Conservation (phyloP, 2,797 vertebrate genomes). For the Buceros bicornis region DNA sequence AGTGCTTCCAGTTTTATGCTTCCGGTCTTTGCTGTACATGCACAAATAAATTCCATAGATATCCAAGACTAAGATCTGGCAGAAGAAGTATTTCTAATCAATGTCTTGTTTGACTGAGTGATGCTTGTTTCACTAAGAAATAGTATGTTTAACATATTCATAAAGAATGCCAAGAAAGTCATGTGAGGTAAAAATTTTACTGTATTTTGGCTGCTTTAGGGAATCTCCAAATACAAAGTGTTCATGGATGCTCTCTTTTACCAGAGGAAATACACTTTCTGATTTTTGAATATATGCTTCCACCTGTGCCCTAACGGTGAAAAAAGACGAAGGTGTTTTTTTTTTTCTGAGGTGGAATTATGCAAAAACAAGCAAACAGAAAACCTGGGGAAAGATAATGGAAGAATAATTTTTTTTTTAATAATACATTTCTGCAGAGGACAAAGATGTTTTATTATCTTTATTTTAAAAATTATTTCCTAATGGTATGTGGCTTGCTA, state of each 20-base stretch:
- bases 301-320: neutral
- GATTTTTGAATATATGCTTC: neutral
- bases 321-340: neutral
- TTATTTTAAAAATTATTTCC: neutral
- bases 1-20: constrained; percentile 12
- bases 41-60: constrained; percentile 14
- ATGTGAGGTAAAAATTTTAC: neutral
- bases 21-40: constrained; percentile 23
- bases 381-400: neutral
- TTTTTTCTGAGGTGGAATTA: neutral
- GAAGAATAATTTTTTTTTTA: neutral
- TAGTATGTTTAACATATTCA: neutral
- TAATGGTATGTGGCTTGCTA: neutral
- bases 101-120: constrained; percentile 4
- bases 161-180: neutral
- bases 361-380: neutral
- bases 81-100: constrained; percentile 55
- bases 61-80: constrained; percentile 8
- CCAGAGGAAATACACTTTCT: neutral
- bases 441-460: neutral
- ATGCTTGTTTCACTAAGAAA: constrained; percentile 20
- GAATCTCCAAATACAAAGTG: neutral
- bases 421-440: neutral
- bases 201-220: neutral
- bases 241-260: neutral